These are phyloP conservation scores for Loxodonta africana DNA, from an alignment of 2,113 vertebrate species.

Conservation along the genomic window DNA sequence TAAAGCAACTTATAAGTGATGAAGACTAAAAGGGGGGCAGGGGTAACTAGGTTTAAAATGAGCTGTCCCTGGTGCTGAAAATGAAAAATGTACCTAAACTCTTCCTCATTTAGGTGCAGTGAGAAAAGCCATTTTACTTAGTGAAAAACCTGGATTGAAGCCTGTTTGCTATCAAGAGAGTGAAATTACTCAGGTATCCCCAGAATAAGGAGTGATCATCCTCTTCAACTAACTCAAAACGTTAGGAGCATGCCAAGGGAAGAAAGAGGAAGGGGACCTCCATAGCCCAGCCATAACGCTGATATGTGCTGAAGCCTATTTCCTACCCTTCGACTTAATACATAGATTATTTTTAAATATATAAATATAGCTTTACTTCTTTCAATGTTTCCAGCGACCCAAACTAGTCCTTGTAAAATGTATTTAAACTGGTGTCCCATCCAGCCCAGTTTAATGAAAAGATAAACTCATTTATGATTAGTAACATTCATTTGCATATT, in stretches of 20 bases:
- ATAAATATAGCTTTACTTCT: background rate
- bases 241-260: conserved; percentile 17
- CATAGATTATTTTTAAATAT: background rate
- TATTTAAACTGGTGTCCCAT: conserved; percentile 5
- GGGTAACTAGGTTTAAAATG: background rate
- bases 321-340: background rate
- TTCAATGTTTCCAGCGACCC: background rate
- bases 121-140: conserved; percentile 31
- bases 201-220: background rate
- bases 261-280: background rate
- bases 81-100: conserved; percentile 22
- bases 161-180: conserved; percentile 47
- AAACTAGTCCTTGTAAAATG: conserved; percentile 4
- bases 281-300: background rate
- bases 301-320: background rate
- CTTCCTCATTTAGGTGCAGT: conserved; percentile 44
- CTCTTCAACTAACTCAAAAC: conserved; percentile 52
- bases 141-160: conserved; percentile 44
- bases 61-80: conserved; percentile 74
- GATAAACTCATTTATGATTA: conserved; percentile 32
- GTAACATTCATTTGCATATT: conserved; percentile 1
- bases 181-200: background rate
- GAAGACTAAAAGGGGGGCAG: background rate
- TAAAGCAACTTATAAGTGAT: conserved; percentile 54
- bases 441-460: background rate